phyloP scores from a whole-genome alignment of 2,888 invertebrate species.

The Habrosyne pyritoides region DNA sequence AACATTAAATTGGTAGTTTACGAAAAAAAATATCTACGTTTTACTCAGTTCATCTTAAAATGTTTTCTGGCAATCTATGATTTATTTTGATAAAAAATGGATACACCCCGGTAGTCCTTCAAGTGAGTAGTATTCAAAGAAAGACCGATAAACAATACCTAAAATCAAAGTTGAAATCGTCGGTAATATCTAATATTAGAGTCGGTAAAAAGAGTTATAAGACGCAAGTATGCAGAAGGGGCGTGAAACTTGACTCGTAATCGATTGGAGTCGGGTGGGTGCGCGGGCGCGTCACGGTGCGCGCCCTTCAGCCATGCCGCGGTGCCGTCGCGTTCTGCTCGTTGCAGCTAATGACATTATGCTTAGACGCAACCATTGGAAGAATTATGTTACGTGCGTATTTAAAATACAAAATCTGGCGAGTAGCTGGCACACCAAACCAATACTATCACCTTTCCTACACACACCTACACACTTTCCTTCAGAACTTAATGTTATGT shows the following conservation, averaged over 20 bases:
- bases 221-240: conserved; percentile 58
- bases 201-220: conserved; percentile 40
- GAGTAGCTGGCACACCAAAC: no score
- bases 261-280: conserved; percentile 69
- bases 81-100: neutral
- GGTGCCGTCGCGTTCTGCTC: conserved; percentile 14
- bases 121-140: no score
- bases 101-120: no score
- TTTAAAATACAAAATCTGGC: neutral
- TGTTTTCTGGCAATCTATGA: neutral
- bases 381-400: neutral
- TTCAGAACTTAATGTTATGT: no score
- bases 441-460: no score
- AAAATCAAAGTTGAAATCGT: conserved; percentile 8
- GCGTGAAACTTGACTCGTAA: conserved; percentile 64
- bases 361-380: neutral
- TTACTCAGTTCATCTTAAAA: no score
- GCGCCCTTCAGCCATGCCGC: conserved; percentile 19
- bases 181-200: conserved; percentile 27
- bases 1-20: no score
- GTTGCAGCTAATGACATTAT: conserved; percentile 13
- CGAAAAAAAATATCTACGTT: no score
- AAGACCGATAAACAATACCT: neutral
- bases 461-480: no score
- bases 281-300: conserved; percentile 58